phyloP scores from a whole-genome alignment of 2,888 invertebrate genomes.

The Digitonthophagus gazella region DNA sequence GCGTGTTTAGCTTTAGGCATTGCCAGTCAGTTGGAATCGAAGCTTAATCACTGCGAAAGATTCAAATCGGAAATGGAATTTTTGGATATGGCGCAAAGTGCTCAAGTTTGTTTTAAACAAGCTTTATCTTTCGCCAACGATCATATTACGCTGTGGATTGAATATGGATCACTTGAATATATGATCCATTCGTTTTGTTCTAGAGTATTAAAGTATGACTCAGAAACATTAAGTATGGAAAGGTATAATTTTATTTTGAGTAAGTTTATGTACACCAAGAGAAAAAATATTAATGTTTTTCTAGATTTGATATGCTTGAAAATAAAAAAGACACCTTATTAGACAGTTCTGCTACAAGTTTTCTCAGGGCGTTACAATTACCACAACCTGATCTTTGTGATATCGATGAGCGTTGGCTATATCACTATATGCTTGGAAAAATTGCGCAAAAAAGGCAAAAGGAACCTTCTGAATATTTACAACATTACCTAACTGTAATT shows the following conservation, averaged over 20 bases:
- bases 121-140: slow-evolving; percentile 74
- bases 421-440: slow-evolving; percentile 95
- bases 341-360: slow-evolving; percentile 75
- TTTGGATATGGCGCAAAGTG: slow-evolving; percentile 67
- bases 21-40: slow-evolving; percentile 73
- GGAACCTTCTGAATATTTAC: slow-evolving; percentile 70
- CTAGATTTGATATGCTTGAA: slow-evolving; percentile 68
- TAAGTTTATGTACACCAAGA: too few species aligned
- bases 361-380: slow-evolving; percentile 65
- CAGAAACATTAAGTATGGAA: slow-evolving; percentile 71
- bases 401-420: slow-evolving; percentile 85
- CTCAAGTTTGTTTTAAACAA: slow-evolving; percentile 77
- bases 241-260: too few species aligned
- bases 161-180: slow-evolving; percentile 88
- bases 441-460: slow-evolving; percentile 83
- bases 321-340: slow-evolving; percentile 78
- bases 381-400: slow-evolving; percentile 59
- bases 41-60: slow-evolving; percentile 72
- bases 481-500: slow-evolving; percentile 71
- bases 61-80: slow-evolving; percentile 62
- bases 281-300: neutral
- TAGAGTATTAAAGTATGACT: slow-evolving; percentile 77
- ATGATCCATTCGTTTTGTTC: slow-evolving; percentile 89
- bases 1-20: slow-evolving; percentile 83
- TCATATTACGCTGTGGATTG: slow-evolving; percentile 80